Percentiles rank a stretch among this genome's conserved stretches.
Conservation (phyloP, 2,113 vertebrate species). For the Grantiella picta region DNA sequence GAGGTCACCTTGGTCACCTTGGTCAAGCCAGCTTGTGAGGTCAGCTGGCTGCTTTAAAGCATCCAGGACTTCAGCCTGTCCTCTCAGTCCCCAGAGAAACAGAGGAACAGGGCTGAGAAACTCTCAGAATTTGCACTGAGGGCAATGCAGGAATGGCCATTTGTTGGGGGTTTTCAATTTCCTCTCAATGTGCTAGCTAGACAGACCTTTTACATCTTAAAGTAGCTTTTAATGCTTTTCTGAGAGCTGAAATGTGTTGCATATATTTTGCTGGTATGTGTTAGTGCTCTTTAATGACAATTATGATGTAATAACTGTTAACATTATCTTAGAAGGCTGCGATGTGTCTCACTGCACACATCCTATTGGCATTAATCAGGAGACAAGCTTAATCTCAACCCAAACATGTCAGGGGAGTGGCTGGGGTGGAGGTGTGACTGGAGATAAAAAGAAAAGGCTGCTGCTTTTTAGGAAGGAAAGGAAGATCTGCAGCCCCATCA, state of each 20-base stretch:
- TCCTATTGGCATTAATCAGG: slow-evolving; percentile 52
- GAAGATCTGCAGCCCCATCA: not conserved
- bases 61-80: not conserved
- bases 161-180: not conserved
- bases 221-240: slow-evolving; percentile 16
- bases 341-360: slow-evolving; percentile 19
- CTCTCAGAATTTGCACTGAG: not conserved
- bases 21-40: not conserved
- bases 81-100: not conserved
- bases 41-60: not conserved
- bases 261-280: not conserved
- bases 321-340: not conserved
- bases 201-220: not conserved
- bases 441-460: slow-evolving; percentile 37
- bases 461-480: slow-evolving; percentile 44
- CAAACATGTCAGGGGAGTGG: slow-evolving; percentile 37
- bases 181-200: not conserved
- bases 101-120: not conserved
- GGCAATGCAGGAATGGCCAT: not conserved
- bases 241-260: not conserved
- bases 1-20: not conserved
- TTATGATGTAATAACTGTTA: slow-evolving; percentile 19
- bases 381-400: not conserved
- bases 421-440: not conserved
- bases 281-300: slow-evolving; percentile 6